Evolutionary conservation across 1,140 invertebrate genomes (phyloP).

Genomic region (Chlorops oryzae): DNA sequence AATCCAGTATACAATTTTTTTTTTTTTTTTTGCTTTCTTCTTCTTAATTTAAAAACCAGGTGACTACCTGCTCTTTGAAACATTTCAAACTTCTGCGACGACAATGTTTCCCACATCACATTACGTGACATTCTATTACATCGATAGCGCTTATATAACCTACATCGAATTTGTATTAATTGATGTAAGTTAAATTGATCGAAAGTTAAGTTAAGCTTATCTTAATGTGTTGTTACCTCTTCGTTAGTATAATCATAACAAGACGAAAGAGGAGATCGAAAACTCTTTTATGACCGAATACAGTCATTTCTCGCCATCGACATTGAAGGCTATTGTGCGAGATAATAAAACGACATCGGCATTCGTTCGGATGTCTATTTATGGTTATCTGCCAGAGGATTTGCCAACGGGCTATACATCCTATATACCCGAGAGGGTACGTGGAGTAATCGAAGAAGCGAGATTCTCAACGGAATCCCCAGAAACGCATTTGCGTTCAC

Average conservation of each 20-base stretch:
- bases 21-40: not conserved
- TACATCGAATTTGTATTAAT: conserved; percentile 34
- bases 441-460: too few relatives aligned
- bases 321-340: conserved; percentile 31
- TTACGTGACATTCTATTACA: conserved; percentile 30
- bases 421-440: too few relatives aligned
- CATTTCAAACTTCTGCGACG: conserved; percentile 20
- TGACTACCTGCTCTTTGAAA: conserved; percentile 30
- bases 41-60: too few relatives aligned
- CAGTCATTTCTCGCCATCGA: conserved; percentile 26
- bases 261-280: conserved; percentile 11
- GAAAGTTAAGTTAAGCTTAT: not conserved
- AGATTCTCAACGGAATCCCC: too few relatives aligned
- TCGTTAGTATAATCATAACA: conserved; percentile 19
- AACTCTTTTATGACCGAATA: conserved; percentile 27
- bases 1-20: not conserved
- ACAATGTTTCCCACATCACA: conserved; percentile 14
- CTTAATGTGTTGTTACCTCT: not conserved
- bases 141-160: conserved; percentile 34
- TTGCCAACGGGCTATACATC: conserved; percentile 23
- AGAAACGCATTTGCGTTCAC: too few relatives aligned
- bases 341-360: conserved; percentile 22
- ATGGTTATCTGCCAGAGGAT: conserved; percentile 23
- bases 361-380: conserved; percentile 37
- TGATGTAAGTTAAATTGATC: conserved; percentile 26